phyloP scores from a whole-genome alignment of 2,113 vertebrate genomes.

The Brienomyrus brachyistius region DNA sequence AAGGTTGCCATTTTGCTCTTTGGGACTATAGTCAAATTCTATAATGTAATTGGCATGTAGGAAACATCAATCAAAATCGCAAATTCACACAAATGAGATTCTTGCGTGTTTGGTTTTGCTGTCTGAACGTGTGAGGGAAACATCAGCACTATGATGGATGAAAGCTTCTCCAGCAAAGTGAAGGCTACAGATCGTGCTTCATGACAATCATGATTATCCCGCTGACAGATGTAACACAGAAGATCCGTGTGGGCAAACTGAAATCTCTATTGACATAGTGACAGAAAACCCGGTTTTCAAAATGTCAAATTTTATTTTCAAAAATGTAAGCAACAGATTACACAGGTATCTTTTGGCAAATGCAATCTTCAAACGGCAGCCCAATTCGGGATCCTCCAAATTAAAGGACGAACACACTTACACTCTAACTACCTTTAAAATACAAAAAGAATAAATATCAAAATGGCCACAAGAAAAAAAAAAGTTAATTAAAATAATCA shows the following conservation, averaged over 20 bases:
- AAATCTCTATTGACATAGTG: not conserved
- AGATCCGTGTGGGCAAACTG: not conserved
- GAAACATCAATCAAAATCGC: not conserved
- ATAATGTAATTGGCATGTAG: not conserved
- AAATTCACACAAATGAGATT: not conserved
- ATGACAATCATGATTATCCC: not conserved
- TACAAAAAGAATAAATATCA: conserved; percentile 90
- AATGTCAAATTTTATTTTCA: conserved; percentile 95
- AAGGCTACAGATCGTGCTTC: not conserved
- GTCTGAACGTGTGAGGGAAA: not conserved
- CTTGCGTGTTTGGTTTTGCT: not conserved
- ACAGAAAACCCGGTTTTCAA: conserved; percentile 75
- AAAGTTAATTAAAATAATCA: conserved; percentile 94
- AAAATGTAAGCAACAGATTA: conserved; percentile 98
- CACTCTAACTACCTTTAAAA: conserved; percentile 93
- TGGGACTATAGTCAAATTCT: not conserved
- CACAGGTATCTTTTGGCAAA: conserved; percentile 99
- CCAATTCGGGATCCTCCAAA: conserved; percentile 96
- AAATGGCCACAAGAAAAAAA: conserved; percentile 91
- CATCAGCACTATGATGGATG: not conserved
- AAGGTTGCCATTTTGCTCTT: not conserved
- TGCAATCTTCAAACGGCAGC: conserved; percentile 97
- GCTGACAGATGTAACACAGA: not conserved
- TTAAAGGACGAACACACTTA: conserved; percentile 95
- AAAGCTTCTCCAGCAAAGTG: not conserved